Conservation (phyloP, 2,113 vertebrate species). For the Enhydra lutris region DNA sequence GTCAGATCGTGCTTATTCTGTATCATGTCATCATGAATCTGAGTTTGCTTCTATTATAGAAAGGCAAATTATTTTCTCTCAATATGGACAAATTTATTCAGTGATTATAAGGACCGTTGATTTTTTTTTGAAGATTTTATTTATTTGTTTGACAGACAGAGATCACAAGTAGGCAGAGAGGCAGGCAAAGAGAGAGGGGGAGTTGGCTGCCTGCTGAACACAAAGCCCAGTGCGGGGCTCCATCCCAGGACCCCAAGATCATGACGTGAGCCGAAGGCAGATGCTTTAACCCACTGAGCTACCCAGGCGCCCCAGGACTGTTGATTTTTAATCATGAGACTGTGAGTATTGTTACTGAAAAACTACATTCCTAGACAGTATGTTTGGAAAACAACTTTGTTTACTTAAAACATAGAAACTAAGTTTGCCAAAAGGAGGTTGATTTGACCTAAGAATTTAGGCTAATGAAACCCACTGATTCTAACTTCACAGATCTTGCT, state of each 20-base stretch:
- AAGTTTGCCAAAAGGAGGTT: background rate
- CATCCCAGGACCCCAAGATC: too few species aligned
- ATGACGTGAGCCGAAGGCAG: too few species aligned
- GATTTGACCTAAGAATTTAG: background rate
- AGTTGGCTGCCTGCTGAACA: too few species aligned
- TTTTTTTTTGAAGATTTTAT: too few species aligned
- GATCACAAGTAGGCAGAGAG: too few species aligned
- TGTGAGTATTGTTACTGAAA: background rate
- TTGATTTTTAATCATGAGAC: background rate
- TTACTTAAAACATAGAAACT: background rate
- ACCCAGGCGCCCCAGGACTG: too few species aligned
- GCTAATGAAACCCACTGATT: background rate
- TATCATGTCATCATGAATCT: background rate
- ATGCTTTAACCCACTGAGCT: too few species aligned
- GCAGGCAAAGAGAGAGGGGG: too few species aligned
- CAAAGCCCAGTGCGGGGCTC: fast-evolving
- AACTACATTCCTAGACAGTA: background rate
- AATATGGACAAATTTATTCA: background rate
- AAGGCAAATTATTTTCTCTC: background rate
- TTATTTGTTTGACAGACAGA: too few species aligned
- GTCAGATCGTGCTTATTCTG: background rate
- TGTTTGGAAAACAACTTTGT: background rate
- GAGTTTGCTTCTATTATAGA: background rate
- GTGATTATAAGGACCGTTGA: background rate
- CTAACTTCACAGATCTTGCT: background rate